Evolutionary conservation across 1,140 invertebrate genomes (phyloP).

Genomic region (Sarcophaga peregrina): DNA sequence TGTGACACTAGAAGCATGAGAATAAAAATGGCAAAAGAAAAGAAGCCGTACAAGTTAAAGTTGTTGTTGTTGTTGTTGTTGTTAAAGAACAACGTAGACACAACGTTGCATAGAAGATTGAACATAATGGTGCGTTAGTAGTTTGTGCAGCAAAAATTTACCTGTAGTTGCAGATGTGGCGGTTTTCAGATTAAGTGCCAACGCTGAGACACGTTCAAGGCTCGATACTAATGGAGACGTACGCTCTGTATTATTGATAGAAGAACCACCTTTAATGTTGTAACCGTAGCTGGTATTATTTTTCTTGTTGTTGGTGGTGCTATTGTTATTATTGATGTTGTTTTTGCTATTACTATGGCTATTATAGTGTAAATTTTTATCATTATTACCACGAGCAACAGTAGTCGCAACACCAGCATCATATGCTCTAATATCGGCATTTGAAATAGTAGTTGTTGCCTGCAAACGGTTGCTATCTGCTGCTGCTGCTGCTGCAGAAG

Average conservation of each 20-base stretch:
- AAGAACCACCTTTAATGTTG: constrained; percentile 23
- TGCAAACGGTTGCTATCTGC: not conserved
- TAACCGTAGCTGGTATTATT: not conserved
- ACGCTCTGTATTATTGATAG: constrained; percentile 25
- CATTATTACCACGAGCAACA: not conserved
- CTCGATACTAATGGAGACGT: constrained; percentile 34
- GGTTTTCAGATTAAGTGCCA: constrained; percentile 58
- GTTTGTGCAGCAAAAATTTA: constrained; percentile 50
- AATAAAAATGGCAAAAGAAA: not conserved
- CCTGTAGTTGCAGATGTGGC: constrained; percentile 65
- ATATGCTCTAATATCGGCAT: not conserved
- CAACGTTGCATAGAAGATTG: not conserved
- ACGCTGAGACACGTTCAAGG: constrained; percentile 36
- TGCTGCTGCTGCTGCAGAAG: constrained; percentile 40
- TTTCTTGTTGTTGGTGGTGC: constrained; percentile 24
- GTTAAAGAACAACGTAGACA: too few species aligned
- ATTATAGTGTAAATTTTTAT: constrained; percentile 24
- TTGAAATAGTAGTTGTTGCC: constrained; percentile 4
- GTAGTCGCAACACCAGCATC: not conserved
- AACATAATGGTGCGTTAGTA: constrained; percentile 12
- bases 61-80: not conserved
- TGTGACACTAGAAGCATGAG: not conserved
- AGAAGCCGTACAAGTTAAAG: not conserved
- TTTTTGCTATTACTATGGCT: constrained; percentile 38
- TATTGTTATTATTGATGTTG: constrained; percentile 44